phyloP scores from a whole-genome alignment of 2,888 invertebrate genomes.

The Spilosoma lubricipeda region DNA sequence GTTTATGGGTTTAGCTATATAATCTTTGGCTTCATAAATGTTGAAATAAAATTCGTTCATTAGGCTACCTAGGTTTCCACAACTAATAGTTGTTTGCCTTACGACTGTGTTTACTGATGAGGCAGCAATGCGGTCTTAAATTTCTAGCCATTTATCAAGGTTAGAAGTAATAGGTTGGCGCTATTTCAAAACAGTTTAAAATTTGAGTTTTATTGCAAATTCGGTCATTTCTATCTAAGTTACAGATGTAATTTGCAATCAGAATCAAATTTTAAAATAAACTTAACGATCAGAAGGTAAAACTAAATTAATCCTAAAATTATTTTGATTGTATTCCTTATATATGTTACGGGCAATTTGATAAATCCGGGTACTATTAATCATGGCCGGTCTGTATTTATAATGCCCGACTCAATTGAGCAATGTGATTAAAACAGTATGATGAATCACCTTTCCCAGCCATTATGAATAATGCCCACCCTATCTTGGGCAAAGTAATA shows the following conservation, averaged over 20 bases:
- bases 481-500: too few species aligned
- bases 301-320: not conserved
- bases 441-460: too few species aligned
- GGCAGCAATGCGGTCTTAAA: slow-evolving; percentile 23
- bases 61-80: not conserved
- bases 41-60: not conserved
- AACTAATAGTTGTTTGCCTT: slow-evolving; percentile 18
- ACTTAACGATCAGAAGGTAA: not conserved
- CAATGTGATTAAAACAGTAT: too few species aligned
- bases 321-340: not conserved
- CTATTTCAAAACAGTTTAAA: slow-evolving; percentile 34
- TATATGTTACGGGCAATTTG: too few species aligned
- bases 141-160: slow-evolving; percentile 40
- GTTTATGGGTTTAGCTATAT: not conserved
- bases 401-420: too few species aligned
- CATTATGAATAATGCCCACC: too few species aligned
- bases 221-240: not conserved
- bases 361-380: too few species aligned
- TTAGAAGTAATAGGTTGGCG: slow-evolving; percentile 33
- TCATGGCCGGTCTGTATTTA: too few species aligned
- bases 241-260: not conserved
- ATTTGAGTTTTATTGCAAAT: not conserved
- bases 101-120: not conserved
- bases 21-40: not conserved
- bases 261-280: not conserved